Conservation (phyloP, 2,113 vertebrate genomes). For the Arothron firmamentum region DNA sequence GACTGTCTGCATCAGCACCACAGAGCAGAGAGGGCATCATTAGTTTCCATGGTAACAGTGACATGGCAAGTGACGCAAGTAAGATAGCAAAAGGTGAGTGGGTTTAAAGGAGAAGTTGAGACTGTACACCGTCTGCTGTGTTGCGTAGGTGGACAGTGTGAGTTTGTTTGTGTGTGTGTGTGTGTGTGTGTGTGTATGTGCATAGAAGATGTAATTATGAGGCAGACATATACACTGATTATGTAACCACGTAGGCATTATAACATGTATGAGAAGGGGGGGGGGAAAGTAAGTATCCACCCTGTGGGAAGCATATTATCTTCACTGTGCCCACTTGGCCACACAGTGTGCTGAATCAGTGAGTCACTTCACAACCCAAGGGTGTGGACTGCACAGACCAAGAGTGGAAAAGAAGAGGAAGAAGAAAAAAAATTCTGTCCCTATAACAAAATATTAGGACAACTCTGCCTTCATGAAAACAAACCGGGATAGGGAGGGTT, state of each 20-base stretch:
- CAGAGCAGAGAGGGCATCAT: constrained; percentile 66
- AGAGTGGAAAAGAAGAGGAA: constrained; percentile 4
- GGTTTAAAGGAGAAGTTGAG: constrained; percentile 28
- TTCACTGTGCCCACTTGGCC: constrained; percentile 40
- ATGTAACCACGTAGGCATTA: constrained; percentile 1
- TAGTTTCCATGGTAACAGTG: constrained; percentile 76
- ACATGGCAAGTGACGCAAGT: constrained; percentile 40
- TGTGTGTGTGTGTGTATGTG: constrained; percentile 9
- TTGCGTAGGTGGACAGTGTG: constrained; percentile 48
- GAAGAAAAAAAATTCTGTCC: constrained; percentile 4
- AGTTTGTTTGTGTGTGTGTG: constrained; percentile 12
- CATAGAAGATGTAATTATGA: constrained; percentile 6
- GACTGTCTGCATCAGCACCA: constrained; percentile 72
- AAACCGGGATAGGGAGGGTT: constrained; percentile 8
- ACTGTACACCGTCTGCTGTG: constrained; percentile 43
- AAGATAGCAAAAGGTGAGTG: constrained; percentile 56
- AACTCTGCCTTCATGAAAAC: constrained; percentile 28
- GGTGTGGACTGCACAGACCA: constrained; percentile 43
- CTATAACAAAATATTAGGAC: constrained; percentile 25
- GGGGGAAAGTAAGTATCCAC: constrained; percentile 23
- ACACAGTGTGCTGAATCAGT: constrained; percentile 52
- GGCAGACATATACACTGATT: constrained; percentile 16
- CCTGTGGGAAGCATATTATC: constrained; percentile 24
- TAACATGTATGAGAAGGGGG: constrained; percentile 6
- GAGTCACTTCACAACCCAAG: constrained; percentile 59